A percentile compares a stretch with the other conserved stretches of the same genome.
Conservation (phyloP, 2,113 vertebrate genomes). For the Misgurnus mizolepis region DNA sequence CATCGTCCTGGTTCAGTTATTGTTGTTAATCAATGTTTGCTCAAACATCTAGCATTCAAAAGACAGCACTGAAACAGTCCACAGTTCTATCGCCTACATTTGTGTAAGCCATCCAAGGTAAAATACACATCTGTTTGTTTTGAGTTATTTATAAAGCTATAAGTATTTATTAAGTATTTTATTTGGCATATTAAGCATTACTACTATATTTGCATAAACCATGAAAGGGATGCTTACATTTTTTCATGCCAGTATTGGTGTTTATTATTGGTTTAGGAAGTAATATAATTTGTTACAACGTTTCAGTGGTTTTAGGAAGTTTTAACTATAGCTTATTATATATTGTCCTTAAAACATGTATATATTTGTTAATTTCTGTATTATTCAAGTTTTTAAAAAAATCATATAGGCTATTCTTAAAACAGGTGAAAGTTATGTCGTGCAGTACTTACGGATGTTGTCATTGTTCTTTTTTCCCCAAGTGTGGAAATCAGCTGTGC, state of each 20-base stretch:
- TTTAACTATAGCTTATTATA: too few species aligned
- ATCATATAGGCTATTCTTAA: too few species aligned
- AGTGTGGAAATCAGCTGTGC: conserved; percentile 68
- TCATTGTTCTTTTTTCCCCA: background rate
- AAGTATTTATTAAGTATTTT: too few species aligned
- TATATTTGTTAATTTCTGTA: background rate
- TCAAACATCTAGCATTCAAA: background rate
- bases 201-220: background rate
- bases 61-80: conserved; percentile 1
- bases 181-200: too few species aligned
- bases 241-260: background rate
- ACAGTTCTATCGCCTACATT: conserved; percentile 1
- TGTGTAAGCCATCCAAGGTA: conserved; percentile 13
- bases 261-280: background rate
- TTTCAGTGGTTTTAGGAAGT: background rate
- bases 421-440: too few species aligned
- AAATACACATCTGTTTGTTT: background rate
- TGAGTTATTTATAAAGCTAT: background rate
- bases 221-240: background rate
- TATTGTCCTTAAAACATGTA: too few species aligned
- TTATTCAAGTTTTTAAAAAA: background rate
- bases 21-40: conserved; percentile 14
- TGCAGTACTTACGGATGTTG: too few species aligned
- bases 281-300: background rate
- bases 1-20: background rate